phyloP scores from a whole-genome alignment of 2,888 invertebrate species.

The Drosophila neotestacea region DNA sequence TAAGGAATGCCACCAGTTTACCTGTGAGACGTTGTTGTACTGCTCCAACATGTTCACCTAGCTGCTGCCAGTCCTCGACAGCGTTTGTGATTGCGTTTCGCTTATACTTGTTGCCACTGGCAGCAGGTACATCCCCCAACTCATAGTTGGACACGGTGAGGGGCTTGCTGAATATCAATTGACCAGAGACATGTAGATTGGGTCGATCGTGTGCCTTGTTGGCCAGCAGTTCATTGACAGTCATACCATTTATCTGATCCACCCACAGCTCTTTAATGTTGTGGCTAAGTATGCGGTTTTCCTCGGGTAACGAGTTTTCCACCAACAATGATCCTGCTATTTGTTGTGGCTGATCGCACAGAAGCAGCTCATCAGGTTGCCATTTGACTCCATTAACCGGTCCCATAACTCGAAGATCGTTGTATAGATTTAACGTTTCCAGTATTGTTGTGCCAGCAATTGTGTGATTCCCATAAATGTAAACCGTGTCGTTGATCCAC shows the following conservation, averaged over 20 bases:
- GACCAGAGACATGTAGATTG: slow-evolving; percentile 73
- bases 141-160: slow-evolving; percentile 70
- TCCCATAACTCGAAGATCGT: slow-evolving; percentile 76
- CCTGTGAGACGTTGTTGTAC: slow-evolving; percentile 63
- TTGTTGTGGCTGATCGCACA: slow-evolving; percentile 74
- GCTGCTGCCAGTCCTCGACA: slow-evolving; percentile 36
- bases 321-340: slow-evolving; percentile 73
- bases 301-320: slow-evolving; percentile 56
- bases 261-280: slow-evolving; percentile 77
- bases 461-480: slow-evolving; percentile 82
- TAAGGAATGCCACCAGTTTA: neutral
- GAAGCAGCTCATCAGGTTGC: slow-evolving; percentile 83
- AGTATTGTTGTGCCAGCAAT: slow-evolving; percentile 85
- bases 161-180: slow-evolving; percentile 74
- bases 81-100: slow-evolving; percentile 21
- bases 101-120: slow-evolving; percentile 40
- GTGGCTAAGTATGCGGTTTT: slow-evolving; percentile 71
- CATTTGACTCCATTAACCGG: slow-evolving; percentile 85
- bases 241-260: slow-evolving; percentile 80
- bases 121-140: slow-evolving; percentile 27
- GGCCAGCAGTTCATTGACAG: slow-evolving; percentile 65
- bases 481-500: slow-evolving; percentile 86
- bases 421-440: slow-evolving; percentile 76
- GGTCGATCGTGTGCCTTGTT: slow-evolving; percentile 68
- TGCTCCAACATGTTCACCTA: slow-evolving; percentile 48